A percentile compares a stretch with the other conserved stretches of the same genome.
Conservation (phyloP, 2,797 vertebrate genomes). For the Botia kubotai region DNA sequence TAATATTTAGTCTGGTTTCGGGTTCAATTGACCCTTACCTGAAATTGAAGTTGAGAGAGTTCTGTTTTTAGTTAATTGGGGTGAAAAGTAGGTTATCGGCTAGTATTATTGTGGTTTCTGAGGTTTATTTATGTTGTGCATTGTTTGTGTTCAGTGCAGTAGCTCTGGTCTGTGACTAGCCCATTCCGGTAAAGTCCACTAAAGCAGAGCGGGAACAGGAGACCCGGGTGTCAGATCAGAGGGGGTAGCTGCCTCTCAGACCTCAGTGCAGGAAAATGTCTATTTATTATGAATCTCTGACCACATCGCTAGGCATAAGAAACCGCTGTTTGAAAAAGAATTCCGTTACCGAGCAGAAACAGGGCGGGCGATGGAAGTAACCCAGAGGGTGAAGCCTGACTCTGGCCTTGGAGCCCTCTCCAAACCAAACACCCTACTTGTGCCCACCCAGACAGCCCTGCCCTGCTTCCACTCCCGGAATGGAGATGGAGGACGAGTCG, state of each 20-base stretch:
- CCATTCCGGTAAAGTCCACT: constrained; percentile 53
- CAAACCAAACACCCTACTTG: constrained; percentile 59
- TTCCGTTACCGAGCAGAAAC: constrained; percentile 34
- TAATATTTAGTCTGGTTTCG: background rate
- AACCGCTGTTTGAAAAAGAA: constrained; percentile 47
- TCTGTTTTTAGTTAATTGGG: constrained; percentile 25
- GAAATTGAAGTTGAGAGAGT: background rate
- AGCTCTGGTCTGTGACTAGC: background rate
- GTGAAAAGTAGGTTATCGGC: constrained; percentile 28
- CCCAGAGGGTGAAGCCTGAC: constrained; percentile 45
- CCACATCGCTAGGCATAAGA: constrained; percentile 44
- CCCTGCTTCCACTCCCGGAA: constrained; percentile 43
- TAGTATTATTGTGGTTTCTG: constrained; percentile 38
- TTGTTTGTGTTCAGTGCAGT: constrained; percentile 11
- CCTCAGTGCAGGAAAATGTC: constrained; percentile 44
- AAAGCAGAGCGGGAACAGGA: constrained; percentile 39
- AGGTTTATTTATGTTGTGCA: constrained; percentile 1
- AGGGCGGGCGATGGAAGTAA: constrained; percentile 35
- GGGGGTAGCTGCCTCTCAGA: constrained; percentile 38
- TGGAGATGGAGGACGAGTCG: constrained; percentile 10
- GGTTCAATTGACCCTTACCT: no score
- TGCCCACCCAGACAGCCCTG: constrained; percentile 55
- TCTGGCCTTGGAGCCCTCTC: constrained; percentile 52
- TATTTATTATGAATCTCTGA: constrained; percentile 54
- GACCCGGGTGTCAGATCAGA: constrained; percentile 37